Evolutionary conservation across 1,140 invertebrate genomes (phyloP).

Genomic region (Aplysia californica): DNA sequence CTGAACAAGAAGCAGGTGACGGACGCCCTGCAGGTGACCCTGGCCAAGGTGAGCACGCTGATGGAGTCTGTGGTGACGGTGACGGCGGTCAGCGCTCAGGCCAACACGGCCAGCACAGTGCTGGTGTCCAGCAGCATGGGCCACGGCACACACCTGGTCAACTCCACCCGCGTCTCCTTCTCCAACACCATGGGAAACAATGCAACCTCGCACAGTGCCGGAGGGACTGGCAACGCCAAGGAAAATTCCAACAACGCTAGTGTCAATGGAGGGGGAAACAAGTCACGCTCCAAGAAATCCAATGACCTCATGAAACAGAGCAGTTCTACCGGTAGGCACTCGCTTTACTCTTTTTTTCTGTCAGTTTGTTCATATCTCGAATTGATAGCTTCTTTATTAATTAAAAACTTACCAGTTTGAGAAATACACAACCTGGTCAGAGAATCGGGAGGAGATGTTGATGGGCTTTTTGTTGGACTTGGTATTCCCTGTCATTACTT

Average conservation of each 20-base stretch:
- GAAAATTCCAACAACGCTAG: neutral
- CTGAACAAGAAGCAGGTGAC: slow-evolving; percentile 16
- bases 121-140: neutral
- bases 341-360: neutral
- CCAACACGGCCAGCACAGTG: neutral
- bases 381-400: no score
- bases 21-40: neutral
- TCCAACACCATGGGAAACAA: neutral
- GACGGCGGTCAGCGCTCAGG: neutral
- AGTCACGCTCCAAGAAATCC: slow-evolving; percentile 16
- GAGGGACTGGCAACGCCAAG: slow-evolving; percentile 6
- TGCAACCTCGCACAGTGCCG: neutral
- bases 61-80: slow-evolving; percentile 2
- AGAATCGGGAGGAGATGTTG: no score
- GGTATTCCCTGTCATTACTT: no score
- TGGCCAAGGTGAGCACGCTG: neutral
- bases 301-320: slow-evolving; percentile 31
- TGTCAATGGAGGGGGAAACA: slow-evolving; percentile 1
- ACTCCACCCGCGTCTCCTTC: neutral
- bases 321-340: slow-evolving; percentile 19
- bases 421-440: no score
- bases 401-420: no score
- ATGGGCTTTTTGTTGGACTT: no score
- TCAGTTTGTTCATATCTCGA: no score
- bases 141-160: neutral